Base-by-base conservation (phyloP, 2,113 vertebrate species). In the Phocoena sinus region DNA sequence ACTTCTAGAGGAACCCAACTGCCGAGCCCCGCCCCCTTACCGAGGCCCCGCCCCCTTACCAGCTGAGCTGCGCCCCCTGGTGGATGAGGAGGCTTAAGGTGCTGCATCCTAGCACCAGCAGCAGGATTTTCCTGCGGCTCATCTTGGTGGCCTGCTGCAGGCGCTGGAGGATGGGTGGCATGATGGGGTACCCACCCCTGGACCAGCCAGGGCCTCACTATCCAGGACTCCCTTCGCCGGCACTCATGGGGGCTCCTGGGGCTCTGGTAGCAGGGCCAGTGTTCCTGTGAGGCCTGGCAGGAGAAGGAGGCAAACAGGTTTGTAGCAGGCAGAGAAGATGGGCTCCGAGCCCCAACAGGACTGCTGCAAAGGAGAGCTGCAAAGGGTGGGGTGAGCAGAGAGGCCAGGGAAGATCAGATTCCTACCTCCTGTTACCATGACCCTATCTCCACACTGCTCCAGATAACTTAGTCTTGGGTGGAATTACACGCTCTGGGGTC, bases 71-170 rank as follows among this genome's bases (percentile, higher is more conserved):
- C 15, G 98, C 98, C n/a, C 99, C 98, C 58, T 98, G 98, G 98
- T 99, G 99, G 97, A 99, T 98, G 96, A 99, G 98, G 20, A 99
- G 97, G 96, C 99, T 99, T 92, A 99, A 71, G 1, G 98, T 99
- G 95, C 99, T 99, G 97, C 99, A 97, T 44, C 98, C 98, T 53
- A 99, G 82, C 26, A 99, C 94, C 85, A 99, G 83, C 94, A 99
- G 98, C 89, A 99, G 97, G 36, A 99, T 96, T 98, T 99, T 99
- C 98, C 99, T 99, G 97, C 98, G 98, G 95, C 98, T 99, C 98
- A 99, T 99, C 95, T 92, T 97, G 91, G 98, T 89, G 96, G 93
- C 83, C 73, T 90, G 94, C 91, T 97, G 96, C 63, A 98, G 90
- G 31, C 62, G 81, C 97, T 98, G 91, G 38, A 97, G 74, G 28